Conservation (phyloP, 2,888 invertebrate species). For the Lochmaea crataegi region DNA sequence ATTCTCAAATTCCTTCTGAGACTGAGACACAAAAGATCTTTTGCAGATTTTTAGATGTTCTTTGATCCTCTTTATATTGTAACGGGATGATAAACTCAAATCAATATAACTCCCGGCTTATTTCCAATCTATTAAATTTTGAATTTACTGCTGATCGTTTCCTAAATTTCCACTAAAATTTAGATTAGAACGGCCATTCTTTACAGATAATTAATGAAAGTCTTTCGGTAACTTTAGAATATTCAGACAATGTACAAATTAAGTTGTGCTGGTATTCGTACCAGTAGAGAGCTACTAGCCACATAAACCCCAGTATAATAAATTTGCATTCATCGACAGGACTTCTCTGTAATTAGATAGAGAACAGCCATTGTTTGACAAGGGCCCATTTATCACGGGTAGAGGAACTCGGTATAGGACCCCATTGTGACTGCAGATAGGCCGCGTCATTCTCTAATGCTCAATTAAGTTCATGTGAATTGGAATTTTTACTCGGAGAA, state of each 20-base stretch:
- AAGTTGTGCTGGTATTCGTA: constrained; percentile 23
- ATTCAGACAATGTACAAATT: constrained; percentile 31
- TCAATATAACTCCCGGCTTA: not conserved
- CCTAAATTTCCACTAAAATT: constrained; percentile 21
- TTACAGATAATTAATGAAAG: constrained; percentile 29
- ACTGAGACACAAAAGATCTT: too few relatives aligned
- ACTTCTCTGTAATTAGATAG: constrained; percentile 37
- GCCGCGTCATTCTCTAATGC: constrained; percentile 34
- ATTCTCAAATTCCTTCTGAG: too few relatives aligned
- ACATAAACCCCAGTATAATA: constrained; percentile 33
- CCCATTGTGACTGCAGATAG: constrained; percentile 35
- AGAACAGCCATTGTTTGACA: constrained; percentile 36
- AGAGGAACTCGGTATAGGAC: constrained; percentile 9
- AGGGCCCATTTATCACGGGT: constrained; percentile 32
- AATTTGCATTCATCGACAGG: constrained; percentile 37
- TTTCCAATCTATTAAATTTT: constrained; percentile 6
- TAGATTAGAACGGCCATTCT: constrained; percentile 28
- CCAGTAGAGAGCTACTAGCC: constrained; percentile 30
- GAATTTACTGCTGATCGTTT: constrained; percentile 13
- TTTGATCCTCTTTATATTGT: not conserved
- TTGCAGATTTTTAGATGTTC: not conserved
- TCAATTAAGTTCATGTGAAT: constrained; percentile 33
- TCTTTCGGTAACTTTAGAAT: constrained; percentile 15
- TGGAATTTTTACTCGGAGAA: constrained; percentile 22
- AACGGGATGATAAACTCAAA: not conserved